A percentile compares a stretch with the other conserved stretches of the same genome.
These are phyloP conservation scores for Morpho helenor DNA, from an alignment of 2,888 invertebrate species.

Conservation along the genomic window DNA sequence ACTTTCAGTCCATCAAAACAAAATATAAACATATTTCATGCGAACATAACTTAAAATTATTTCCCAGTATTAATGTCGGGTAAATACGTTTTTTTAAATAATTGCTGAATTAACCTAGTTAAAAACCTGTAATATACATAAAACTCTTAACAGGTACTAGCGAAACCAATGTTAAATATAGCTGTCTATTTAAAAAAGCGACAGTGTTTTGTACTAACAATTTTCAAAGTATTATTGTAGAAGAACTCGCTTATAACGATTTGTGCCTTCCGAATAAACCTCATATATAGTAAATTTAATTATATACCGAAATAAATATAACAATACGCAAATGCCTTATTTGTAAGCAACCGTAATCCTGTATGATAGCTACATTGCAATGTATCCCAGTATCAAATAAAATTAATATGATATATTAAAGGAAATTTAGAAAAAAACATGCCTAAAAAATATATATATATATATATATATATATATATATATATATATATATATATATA, in stretches of 20 bases:
- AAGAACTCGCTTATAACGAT: constrained; percentile 7
- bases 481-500: too few species aligned
- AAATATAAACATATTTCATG: constrained; percentile 12
- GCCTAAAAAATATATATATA: too few species aligned
- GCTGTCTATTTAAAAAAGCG: constrained; percentile 36
- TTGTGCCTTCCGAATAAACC: not conserved
- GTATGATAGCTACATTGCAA: too few species aligned
- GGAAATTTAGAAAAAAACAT: too few species aligned
- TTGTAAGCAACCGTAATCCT: too few species aligned
- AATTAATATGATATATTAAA: too few species aligned
- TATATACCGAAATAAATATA: not conserved
- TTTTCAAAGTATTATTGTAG: constrained; percentile 15
- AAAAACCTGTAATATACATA: constrained; percentile 46
- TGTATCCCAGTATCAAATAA: too few species aligned
- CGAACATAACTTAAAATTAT: constrained; percentile 13
- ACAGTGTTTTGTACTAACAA: constrained; percentile 46
- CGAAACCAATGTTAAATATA: constrained; percentile 49
- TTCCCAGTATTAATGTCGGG: constrained; percentile 4
- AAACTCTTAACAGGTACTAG: constrained; percentile 51
- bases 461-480: too few species aligned
- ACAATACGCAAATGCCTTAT: not conserved
- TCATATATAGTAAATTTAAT: not conserved
- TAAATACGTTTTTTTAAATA: constrained; percentile 19
- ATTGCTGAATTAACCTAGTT: constrained; percentile 18
- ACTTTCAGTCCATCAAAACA: constrained; percentile 3